Conservation (phyloP, 2,797 vertebrate species). For the Furcifer pardalis region DNA sequence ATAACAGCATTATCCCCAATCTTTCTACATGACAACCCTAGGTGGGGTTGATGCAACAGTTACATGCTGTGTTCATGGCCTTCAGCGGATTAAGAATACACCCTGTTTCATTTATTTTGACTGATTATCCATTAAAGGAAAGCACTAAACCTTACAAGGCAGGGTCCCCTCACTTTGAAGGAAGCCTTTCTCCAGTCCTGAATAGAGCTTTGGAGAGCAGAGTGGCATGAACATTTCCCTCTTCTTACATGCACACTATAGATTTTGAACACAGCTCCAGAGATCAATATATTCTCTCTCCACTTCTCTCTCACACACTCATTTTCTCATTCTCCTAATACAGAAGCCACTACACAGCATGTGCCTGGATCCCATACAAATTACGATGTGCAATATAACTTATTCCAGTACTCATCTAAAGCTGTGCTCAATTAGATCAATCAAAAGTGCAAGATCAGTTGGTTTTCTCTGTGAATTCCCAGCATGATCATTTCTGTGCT, state of each 20-base stretch:
- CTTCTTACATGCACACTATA: background rate
- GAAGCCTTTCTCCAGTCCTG: background rate
- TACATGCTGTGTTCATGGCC: background rate
- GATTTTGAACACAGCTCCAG: constrained; percentile 28
- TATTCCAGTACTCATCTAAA: constrained; percentile 9
- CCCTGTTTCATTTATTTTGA: background rate
- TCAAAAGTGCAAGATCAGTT: constrained; percentile 53
- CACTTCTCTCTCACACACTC: background rate
- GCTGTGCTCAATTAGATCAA: constrained; percentile 34
- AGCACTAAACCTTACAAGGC: background rate
- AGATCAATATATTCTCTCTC: background rate
- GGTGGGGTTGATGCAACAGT: background rate
- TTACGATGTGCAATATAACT: background rate
- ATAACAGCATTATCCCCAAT: background rate
- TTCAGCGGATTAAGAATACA: background rate
- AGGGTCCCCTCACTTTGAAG: background rate
- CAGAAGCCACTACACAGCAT: background rate
- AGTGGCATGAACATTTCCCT: constrained; percentile 14
- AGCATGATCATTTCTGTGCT: background rate
- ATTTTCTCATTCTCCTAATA: background rate
- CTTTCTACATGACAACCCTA: background rate
- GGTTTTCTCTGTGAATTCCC: constrained; percentile 17
- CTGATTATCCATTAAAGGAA: background rate
- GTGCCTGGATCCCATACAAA: background rate
- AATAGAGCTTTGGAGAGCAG: background rate